phyloP scores from a whole-genome alignment of 2,888 invertebrate species.

The Siphonodentalium dalli region DNA sequence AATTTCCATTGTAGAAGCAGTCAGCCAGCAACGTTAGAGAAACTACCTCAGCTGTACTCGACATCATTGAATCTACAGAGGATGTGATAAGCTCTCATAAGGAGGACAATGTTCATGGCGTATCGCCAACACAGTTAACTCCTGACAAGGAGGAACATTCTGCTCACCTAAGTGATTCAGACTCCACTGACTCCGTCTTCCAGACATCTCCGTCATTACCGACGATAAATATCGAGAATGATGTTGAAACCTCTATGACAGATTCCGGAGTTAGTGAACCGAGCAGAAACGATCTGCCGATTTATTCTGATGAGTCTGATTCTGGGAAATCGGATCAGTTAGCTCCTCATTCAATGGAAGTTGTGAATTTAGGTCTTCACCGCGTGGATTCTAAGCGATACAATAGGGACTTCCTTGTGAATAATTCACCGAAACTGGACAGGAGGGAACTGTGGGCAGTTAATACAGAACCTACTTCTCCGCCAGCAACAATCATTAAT shows the following conservation, averaged over 20 bases:
- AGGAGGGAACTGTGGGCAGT: slow-evolving; percentile 38
- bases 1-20: slow-evolving; percentile 37
- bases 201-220: too few species aligned
- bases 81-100: slow-evolving; percentile 33
- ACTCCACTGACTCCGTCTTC: too few species aligned
- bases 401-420: slow-evolving; percentile 49
- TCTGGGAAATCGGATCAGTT: background rate
- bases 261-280: background rate
- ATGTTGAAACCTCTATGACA: background rate
- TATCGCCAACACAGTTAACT: too few species aligned
- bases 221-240: too few species aligned
- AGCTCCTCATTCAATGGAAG: too few species aligned
- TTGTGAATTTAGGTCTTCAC: slow-evolving; percentile 46
- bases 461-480: slow-evolving; percentile 31
- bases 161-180: too few species aligned
- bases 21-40: slow-evolving; percentile 43
- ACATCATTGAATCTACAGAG: slow-evolving; percentile 42
- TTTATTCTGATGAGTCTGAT: background rate
- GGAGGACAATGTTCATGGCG: too few species aligned
- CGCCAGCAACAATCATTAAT: slow-evolving; percentile 33
- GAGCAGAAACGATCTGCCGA: background rate
- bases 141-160: too few species aligned
- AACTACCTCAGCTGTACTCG: slow-evolving; percentile 44
- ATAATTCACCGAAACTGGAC: slow-evolving; percentile 22
- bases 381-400: slow-evolving; percentile 43